Evolutionary conservation across 2,113 vertebrate genomes (phyloP), one percentile per base, ranked within the genome.

Genomic region (human): DNA sequence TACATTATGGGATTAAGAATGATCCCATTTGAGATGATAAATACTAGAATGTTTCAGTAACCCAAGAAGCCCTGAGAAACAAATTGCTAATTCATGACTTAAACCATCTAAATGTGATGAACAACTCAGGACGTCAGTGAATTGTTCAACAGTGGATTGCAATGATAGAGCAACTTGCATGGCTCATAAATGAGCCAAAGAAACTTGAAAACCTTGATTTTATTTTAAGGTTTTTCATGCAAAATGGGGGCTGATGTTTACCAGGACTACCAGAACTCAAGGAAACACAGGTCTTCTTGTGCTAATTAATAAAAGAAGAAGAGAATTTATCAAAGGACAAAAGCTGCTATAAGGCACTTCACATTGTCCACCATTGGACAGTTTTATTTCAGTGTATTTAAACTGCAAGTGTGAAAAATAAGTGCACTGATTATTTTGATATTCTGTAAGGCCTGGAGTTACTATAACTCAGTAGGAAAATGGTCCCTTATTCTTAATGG

Each of bases 21-120:
- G 96, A 98, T 96, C 90, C 90, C 87, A 95, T 95, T 94, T 89
- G 94, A 94, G 92, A 90, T 96, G 96, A 98, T 93, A 96, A 96
- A 97, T 97, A 88, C 90, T 52, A 72, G 88, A 75, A 82, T 89
- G 66, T 95, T 84, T 84, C 88, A 68, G 92, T 70, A 97, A 93
- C 50, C 64, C 90, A 75, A 89, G 95, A 92, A 97, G 55, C 79
- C 73, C 97, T n/a, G 89, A 96, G 95, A 97, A 97, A 89, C 96
- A 95, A 93, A 98, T 96, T 50, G 96, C 97, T 92, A 97, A 97
- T 97, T 97, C 84, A 93, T 70, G 92, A 88, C 94, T 90, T 76
- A 76, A 70, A 30, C 94, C 61, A 81, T 87, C 40, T 12, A 94
- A 79, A 73, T 20, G 40, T 89, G 75, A 83, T 87, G 73, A 94